phyloP scores from a whole-genome alignment of 2,888 invertebrate species.

The Acrobasis consociella region DNA sequence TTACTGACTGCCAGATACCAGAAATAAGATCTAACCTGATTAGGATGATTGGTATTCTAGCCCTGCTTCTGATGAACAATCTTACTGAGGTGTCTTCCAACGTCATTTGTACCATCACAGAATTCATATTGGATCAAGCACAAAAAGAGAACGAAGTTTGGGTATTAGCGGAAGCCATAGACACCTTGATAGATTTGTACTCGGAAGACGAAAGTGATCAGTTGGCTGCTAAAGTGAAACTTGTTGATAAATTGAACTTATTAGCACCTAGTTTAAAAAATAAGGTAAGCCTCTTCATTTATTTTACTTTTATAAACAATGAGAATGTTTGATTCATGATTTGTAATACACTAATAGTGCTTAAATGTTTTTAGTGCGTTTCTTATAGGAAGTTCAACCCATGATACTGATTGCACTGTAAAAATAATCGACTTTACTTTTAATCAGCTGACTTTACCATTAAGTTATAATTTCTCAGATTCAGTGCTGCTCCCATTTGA shows the following conservation, averaged over 20 bases:
- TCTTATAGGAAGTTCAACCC: too few species aligned
- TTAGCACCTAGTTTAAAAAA: conserved; percentile 84
- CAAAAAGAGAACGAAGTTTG: conserved; percentile 86
- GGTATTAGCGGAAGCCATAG: conserved; percentile 89
- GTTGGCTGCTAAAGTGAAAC: conserved; percentile 84
- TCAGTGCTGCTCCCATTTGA: too few species aligned
- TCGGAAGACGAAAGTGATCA: conserved; percentile 88
- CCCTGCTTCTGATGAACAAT: conserved; percentile 70
- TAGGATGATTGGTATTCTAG: conserved; percentile 82
- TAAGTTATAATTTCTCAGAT: too few species aligned
- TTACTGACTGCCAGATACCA: conserved; percentile 75
- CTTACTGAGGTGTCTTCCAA: conserved; percentile 62
- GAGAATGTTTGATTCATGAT: too few species aligned
- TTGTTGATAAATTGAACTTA: conserved; percentile 83
- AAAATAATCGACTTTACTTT: too few species aligned
- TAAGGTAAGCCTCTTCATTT: conserved; percentile 75
- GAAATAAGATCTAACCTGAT: conserved; percentile 84
- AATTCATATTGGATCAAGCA: conserved; percentile 84
- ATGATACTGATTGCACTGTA: too few species aligned
- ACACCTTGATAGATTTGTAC: conserved; percentile 89
- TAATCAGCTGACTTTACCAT: too few species aligned
- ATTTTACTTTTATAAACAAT: too few species aligned
- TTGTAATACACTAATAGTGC: too few species aligned
- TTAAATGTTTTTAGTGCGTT: too few species aligned
- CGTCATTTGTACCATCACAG: conserved; percentile 73